Evolutionary conservation across 2,113 vertebrate species (phyloP).

Genomic region (Megaceryle torquata): DNA sequence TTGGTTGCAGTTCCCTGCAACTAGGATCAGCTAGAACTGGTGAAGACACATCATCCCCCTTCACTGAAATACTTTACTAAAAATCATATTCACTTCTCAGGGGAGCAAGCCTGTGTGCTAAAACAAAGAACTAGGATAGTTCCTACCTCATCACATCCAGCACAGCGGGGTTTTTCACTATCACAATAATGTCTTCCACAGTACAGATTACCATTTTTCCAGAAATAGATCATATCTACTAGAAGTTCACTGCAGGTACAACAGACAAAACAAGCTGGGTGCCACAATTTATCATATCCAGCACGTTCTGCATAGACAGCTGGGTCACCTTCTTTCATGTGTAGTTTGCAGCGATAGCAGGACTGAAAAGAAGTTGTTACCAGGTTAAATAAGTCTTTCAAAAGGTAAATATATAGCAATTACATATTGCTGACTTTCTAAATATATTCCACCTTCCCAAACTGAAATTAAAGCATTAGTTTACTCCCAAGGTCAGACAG

Average conservation of each 20-base stretch:
- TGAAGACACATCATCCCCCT: not conserved
- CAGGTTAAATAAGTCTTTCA: not conserved
- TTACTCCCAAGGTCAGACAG: not conserved
- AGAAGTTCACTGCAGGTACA: conserved; percentile 88
- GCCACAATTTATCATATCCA: conserved; percentile 94
- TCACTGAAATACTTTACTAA: not conserved
- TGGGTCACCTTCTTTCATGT: conserved; percentile 89
- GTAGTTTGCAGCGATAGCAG: conserved; percentile 85
- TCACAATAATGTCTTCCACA: conserved; percentile 98
- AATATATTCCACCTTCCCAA: not conserved
- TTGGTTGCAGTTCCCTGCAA: not conserved
- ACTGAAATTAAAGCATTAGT: not conserved
- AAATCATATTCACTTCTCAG: not conserved
- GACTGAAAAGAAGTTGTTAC: conserved; percentile 69
- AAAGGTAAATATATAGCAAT: not conserved
- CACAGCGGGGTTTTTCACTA: conserved; percentile 95
- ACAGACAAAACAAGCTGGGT: conserved; percentile 93
- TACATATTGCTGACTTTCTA: rapidly evolving
- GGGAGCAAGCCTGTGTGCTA: not conserved
- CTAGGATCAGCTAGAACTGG: not conserved
- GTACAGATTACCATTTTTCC: conserved; percentile 92
- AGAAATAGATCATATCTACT: conserved; percentile 99
- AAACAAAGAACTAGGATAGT: not conserved
- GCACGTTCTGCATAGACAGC: conserved; percentile 94
- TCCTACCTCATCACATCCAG: conserved; percentile 95